Evolutionary conservation across 92 coral and sea anemone species (phyloP), one percentile per base, ranked within the genome.

Genomic region (Phenganax marumi): DNA sequence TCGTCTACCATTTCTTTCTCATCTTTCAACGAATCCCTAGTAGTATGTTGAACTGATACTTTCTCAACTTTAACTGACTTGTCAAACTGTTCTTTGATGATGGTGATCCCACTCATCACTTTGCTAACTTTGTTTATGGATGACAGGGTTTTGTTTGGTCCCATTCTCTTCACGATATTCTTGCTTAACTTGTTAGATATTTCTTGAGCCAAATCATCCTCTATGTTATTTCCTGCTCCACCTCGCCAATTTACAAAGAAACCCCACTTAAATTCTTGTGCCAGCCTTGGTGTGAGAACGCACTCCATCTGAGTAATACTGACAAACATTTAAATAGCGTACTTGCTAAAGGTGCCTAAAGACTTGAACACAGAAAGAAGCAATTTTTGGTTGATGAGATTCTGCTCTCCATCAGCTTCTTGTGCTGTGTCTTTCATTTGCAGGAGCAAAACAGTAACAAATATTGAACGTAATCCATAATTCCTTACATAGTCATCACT

Each of bases 241-340:
- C 80, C 69, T 75, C 69, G 78, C 90, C 92, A 86, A 68, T 75
- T 89, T 8, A 75, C 81, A 68, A 84, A 86, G 56, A 89, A 89
- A 0, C 90, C 86, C 86, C 90, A 78, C 72, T 89, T 89, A 58
- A 89, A 89, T 51, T 89, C 78, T 56, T 86, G 76, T 2, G 88
- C 79, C 21, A 86, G 79, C 0, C 86, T 55, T 57, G 79, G 81
- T 4, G 80, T 89, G 43, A 86, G 43, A 10, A 86, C 18, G 54
- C 89, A 89, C 68, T 86, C 85, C 6, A 88, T 88, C 33, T 88
- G 88, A 0, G 88, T 84, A 88, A 80, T 88, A 22, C 75, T 70
- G 52, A 70, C 53, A 39, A 70, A 43, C 75, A 70, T 70, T 70
- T 70, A 2, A 12, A 70, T 33, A 6, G 75, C 53, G 10, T 70